phyloP scores from a whole-genome alignment of 1,140 invertebrate genomes.

The Ceratina australensis region DNA sequence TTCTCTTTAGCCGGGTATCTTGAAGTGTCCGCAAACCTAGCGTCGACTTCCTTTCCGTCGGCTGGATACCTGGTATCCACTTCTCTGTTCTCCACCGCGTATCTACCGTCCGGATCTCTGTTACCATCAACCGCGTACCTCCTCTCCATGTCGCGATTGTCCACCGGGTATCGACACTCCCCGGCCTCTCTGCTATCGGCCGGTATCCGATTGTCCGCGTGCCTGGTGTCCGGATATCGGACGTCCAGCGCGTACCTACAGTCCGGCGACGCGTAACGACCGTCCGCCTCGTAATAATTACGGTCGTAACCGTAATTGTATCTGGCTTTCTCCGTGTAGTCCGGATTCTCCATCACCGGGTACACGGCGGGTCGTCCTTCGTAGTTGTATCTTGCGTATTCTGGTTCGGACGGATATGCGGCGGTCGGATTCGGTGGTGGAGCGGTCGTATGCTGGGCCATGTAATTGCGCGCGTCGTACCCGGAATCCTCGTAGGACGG shows the following conservation, averaged over 20 bases:
- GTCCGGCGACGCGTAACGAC: conserved; percentile 61
- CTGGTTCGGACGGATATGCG: conserved; percentile 63
- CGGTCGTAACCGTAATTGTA: conserved; percentile 73
- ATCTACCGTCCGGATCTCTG: conserved; percentile 58
- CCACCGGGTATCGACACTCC: conserved; percentile 61
- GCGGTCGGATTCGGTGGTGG: conserved; percentile 44
- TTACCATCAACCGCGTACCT: conserved; percentile 61
- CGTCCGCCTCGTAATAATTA: conserved; percentile 68
- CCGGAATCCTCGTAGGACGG: conserved; percentile 62
- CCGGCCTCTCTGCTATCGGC: conserved; percentile 53
- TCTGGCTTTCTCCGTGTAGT: conserved; percentile 68
- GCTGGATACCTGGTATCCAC: conserved; percentile 41
- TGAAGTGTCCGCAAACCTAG: conserved; percentile 69
- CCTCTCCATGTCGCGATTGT: conserved; percentile 61
- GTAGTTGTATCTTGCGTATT: conserved; percentile 71
- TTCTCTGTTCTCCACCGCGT: conserved; percentile 58
- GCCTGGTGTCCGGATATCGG: conserved; percentile 65
- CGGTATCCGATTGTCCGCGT: conserved; percentile 56
- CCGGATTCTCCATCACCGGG: conserved; percentile 55
- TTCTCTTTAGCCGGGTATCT: conserved; percentile 75
- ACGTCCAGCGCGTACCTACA: conserved; percentile 57
- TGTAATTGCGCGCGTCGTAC: conserved; percentile 68
- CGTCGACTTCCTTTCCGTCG: conserved; percentile 60
- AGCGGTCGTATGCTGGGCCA: conserved; percentile 54
- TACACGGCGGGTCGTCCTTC: conserved; percentile 68